Conservation (phyloP, 1,140 invertebrate species). For the Dreissena rostriformis region DNA sequence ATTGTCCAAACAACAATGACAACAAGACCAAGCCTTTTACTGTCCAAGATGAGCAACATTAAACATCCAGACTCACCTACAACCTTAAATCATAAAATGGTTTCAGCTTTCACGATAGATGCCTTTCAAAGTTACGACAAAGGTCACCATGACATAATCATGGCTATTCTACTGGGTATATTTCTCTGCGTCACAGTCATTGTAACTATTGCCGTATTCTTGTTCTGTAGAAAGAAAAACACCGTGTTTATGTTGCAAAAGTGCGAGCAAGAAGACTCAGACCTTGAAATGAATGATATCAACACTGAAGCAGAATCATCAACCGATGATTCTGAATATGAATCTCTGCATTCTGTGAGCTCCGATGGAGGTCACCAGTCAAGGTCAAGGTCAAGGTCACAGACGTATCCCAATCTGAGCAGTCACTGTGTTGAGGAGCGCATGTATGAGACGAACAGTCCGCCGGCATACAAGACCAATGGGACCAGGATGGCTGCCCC, state of each 20-base stretch:
- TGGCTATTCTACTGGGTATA: slow-evolving; percentile 54
- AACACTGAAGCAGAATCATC: slow-evolving; percentile 71
- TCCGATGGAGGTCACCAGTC: too few relatives aligned
- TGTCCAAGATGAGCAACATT: slow-evolving; percentile 2
- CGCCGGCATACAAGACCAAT: background rate
- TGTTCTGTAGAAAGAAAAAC: slow-evolving; percentile 79
- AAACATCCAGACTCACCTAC: background rate
- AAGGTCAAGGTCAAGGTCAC: slow-evolving; percentile 45
- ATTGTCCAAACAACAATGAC: background rate
- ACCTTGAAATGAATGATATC: slow-evolving; percentile 74
- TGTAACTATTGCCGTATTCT: slow-evolving; percentile 69
- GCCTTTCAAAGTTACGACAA: slow-evolving; percentile 28
- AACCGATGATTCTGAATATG: slow-evolving; percentile 42
- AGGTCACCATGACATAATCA: slow-evolving; percentile 57
- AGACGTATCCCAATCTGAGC: slow-evolving; percentile 56
- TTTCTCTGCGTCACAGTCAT: slow-evolving; percentile 75
- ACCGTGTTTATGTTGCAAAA: slow-evolving; percentile 75
- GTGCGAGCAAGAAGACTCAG: slow-evolving; percentile 69
- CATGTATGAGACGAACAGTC: background rate
- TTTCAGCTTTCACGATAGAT: slow-evolving; percentile 26
- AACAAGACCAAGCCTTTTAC: background rate
- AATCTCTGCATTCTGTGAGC: slow-evolving; percentile 1
- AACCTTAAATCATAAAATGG: slow-evolving; percentile 27
- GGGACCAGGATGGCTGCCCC: background rate
- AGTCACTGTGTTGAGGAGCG: background rate